phyloP scores from a whole-genome alignment of 2,888 invertebrate species.

The Erebia epiphron region DNA sequence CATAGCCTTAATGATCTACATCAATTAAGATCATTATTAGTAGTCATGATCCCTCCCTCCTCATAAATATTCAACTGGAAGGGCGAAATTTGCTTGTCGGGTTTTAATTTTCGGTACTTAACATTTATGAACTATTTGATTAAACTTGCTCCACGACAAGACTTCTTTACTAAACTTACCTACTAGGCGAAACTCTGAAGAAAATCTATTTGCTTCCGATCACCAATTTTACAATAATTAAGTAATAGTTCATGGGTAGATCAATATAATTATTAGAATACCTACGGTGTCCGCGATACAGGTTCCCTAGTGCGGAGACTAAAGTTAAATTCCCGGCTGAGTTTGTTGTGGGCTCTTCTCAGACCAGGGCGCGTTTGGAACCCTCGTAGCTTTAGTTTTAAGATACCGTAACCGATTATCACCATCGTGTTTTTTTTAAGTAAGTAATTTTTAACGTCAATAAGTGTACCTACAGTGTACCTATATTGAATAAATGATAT shows the following conservation, averaged over 20 bases:
- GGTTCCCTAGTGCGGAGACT: too few relatives aligned
- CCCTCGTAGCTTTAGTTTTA: too few relatives aligned
- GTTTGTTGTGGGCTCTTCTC: too few relatives aligned
- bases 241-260: not conserved
- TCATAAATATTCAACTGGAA: constrained; percentile 69
- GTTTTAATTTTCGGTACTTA: constrained; percentile 49
- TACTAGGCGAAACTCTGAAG: constrained; percentile 23
- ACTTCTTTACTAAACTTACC: constrained; percentile 27
- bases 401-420: too few relatives aligned
- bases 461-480: too few relatives aligned
- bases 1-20: constrained; percentile 54
- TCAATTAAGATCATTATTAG: constrained; percentile 62
- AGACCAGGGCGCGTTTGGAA: too few relatives aligned
- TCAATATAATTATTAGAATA: too few relatives aligned
- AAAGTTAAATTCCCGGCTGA: too few relatives aligned
- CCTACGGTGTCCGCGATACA: too few relatives aligned
- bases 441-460: too few relatives aligned
- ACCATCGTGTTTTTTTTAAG: too few relatives aligned
- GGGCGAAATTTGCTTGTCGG: constrained; percentile 57
- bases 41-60: constrained; percentile 59
- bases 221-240: not conserved
- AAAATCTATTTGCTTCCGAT: constrained; percentile 22
- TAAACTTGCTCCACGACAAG: constrained; percentile 30
- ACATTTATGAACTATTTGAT: constrained; percentile 44
- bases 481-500: too few relatives aligned